These are phyloP conservation scores for Azorinus chamasolen DNA, from an alignment of 2,888 invertebrate species.

Conservation along the genomic window DNA sequence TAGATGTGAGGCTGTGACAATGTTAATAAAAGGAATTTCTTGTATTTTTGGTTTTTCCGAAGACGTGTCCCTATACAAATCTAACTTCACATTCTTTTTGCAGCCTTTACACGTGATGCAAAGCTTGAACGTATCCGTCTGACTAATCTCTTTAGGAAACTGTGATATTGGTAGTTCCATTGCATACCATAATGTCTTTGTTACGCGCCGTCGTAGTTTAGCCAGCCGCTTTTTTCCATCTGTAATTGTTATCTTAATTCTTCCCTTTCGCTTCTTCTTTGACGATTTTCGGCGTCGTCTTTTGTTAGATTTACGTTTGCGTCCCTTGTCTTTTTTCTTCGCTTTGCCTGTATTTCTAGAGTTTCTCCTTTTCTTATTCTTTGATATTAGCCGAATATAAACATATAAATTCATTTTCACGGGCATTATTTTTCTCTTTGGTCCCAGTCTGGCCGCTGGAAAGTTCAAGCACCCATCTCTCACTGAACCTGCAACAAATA, in stretches of 20 bases:
- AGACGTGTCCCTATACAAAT: slow-evolving; percentile 24
- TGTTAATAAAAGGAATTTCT: slow-evolving; percentile 54
- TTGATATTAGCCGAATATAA: not conserved
- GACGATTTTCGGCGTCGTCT: slow-evolving; percentile 11
- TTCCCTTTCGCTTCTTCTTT: slow-evolving; percentile 26
- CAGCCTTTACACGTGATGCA: slow-evolving; percentile 55
- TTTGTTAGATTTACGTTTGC: slow-evolving; percentile 1
- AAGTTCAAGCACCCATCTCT: too few species aligned
- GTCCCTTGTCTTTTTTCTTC: slow-evolving; percentile 15
- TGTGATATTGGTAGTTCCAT: slow-evolving; percentile 56
- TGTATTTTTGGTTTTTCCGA: slow-evolving; percentile 19
- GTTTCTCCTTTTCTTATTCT: slow-evolving; percentile 10
- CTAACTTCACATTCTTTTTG: slow-evolving; percentile 50
- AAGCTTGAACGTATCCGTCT: slow-evolving; percentile 38
- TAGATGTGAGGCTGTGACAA: slow-evolving; percentile 34
- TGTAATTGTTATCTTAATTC: slow-evolving; percentile 48
- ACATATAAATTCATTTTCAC: too few species aligned
- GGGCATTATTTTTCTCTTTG: too few species aligned
- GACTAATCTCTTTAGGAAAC: slow-evolving; percentile 38
- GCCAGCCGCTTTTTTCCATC: slow-evolving; percentile 36
- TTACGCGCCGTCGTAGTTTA: slow-evolving; percentile 46
- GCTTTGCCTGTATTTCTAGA: slow-evolving; percentile 1
- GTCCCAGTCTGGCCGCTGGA: too few species aligned
- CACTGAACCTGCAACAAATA: too few species aligned
- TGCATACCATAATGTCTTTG: slow-evolving; percentile 40